Evolutionary conservation across 2,113 vertebrate species (phyloP).

Genomic region (Galeopterus variegatus): DNA sequence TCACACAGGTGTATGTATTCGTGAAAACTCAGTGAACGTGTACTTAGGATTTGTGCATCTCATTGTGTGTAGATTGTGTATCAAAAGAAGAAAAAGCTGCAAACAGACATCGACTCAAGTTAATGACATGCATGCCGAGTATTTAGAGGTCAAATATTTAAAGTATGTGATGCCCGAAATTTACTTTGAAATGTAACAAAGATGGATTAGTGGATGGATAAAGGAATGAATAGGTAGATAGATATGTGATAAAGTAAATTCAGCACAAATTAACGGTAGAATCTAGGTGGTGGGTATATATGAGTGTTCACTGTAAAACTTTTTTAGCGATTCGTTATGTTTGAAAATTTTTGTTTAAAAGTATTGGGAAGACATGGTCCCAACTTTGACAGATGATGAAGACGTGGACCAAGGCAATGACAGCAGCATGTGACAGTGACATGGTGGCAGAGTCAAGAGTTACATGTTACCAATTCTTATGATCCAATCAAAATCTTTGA

Average conservation of each 20-base stretch:
- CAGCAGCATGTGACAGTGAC: background rate
- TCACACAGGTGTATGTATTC: background rate
- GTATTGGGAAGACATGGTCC: background rate
- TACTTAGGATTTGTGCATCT: background rate
- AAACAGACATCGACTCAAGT: background rate
- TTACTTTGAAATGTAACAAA: background rate
- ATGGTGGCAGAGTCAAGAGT: too few species aligned
- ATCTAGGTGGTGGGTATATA: too few species aligned
- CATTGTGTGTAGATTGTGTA: background rate
- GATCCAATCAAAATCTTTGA: background rate
- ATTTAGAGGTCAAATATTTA: background rate
- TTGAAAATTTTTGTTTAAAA: conserved; percentile 8
- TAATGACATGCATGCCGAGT: background rate
- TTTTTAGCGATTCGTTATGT: background rate
- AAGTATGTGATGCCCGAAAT: background rate
- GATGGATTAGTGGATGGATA: background rate
- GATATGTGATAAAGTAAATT: background rate
- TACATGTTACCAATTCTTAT: background rate
- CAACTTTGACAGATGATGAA: background rate
- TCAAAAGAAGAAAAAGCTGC: background rate
- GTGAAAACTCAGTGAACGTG: background rate
- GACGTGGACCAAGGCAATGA: background rate
- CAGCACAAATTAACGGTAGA: background rate
- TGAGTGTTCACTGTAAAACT: background rate
- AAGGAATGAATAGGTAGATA: background rate